A percentile compares a stretch with the other conserved stretches of the same genome.
Conservation (phyloP, 2,888 invertebrate species). For the Cinara cedri region DNA sequence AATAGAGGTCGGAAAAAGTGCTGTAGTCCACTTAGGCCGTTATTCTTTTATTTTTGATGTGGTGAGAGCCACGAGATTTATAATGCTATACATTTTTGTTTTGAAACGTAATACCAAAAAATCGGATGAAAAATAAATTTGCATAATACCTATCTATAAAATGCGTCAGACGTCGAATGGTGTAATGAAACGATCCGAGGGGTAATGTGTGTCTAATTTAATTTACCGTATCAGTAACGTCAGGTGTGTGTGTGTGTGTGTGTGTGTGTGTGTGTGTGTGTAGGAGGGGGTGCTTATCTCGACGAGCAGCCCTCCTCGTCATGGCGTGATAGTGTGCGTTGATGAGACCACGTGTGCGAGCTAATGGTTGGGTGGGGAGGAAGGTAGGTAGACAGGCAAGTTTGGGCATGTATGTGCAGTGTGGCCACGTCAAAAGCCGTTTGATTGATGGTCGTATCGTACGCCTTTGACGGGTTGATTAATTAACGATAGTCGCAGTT, state of each 20-base stretch:
- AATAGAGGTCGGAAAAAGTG: too few relatives aligned
- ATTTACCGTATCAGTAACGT: constrained; percentile 22
- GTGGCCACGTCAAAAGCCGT: constrained; percentile 33
- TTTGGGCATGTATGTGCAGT: background rate
- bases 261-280: too few relatives aligned
- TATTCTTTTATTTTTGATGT: too few relatives aligned
- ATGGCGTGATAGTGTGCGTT: background rate
- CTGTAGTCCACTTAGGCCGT: too few relatives aligned
- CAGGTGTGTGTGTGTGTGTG: background rate
- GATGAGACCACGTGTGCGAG: background rate
- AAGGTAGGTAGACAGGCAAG: background rate
- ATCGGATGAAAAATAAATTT: too few relatives aligned
- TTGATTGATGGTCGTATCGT: constrained; percentile 54
- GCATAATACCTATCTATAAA: background rate
- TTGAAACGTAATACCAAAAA: too few relatives aligned
- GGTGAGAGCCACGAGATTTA: too few relatives aligned
- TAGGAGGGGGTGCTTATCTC: background rate
- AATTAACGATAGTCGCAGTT: constrained; percentile 42
- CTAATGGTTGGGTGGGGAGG: background rate
- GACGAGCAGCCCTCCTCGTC: constrained; percentile 10
- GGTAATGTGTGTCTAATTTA: constrained; percentile 22
- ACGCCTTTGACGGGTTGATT: constrained; percentile 54
- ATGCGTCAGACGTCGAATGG: background rate
- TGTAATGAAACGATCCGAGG: background rate
- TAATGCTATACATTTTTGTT: too few relatives aligned